Evolutionary conservation across 2,113 vertebrate species (phyloP), one percentile per base, ranked within the genome.

Genomic region (Antennarius striatus): DNA sequence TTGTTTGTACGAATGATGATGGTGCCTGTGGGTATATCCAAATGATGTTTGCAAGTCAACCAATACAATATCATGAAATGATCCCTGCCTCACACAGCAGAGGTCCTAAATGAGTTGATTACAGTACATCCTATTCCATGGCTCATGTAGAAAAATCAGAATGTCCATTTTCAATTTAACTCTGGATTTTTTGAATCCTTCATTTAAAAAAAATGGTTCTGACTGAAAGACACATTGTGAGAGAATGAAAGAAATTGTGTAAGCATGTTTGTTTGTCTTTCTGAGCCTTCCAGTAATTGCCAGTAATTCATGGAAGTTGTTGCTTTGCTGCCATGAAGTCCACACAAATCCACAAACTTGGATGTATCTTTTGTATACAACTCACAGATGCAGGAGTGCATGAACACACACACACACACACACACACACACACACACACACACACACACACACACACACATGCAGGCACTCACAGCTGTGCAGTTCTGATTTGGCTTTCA

Each of bases 391-490:
- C 40, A 55, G 46, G 47, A 50, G 11, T 7, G 16, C 57, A 28
- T 32, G 42, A 3, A 3, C 49, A 17, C 49, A 56, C 55, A 22
- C 36, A 49, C n/a, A 17, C 46, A 13, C 12, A 36, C 10, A 10
- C 17, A 36, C 17, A 55, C 3, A n/a, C 30, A 40, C 75, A 64
- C 16, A 39, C 46, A 65, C 43, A 70, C 36, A 10, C n/a, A 73
- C 70, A 82, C 63, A 65, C 17, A 82, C 63, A 65, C 17, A 40
- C 75, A 64, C 16, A 39, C 46, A 66, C 40, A 70, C 39, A 8
- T 14, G 71, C 70, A 82, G 63, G 63, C 48, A 70, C 39, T 10
- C n/a, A 73, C 73, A 82, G 63, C 68, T 76, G 77, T 49, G 49
- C 16, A 65, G 32, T 36, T 36, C 7, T 36, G 32, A 36, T 36